These are phyloP conservation scores for Phyto melanocephala DNA, from an alignment of 2,888 invertebrate species.

Conservation along the genomic window DNA sequence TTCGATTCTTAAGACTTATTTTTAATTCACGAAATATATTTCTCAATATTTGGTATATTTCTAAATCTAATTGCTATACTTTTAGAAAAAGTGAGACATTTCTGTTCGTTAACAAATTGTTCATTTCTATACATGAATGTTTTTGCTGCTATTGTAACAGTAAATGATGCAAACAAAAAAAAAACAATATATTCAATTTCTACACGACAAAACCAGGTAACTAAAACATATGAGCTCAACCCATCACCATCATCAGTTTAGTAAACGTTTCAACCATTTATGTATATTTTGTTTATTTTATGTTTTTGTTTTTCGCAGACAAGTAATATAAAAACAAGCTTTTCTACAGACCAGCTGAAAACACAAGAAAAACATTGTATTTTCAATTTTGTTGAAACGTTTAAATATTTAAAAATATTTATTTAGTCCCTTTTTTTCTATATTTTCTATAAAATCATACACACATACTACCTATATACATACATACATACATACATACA, in stretches of 20 bases:
- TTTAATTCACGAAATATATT: too few relatives aligned
- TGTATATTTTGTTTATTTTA: background rate
- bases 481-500: background rate
- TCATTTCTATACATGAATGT: too few relatives aligned
- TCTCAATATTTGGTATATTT: too few relatives aligned
- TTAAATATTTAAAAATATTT: slow-evolving; percentile 40
- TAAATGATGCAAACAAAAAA: background rate
- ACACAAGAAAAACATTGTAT: background rate
- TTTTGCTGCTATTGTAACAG: background rate
- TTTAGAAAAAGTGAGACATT: too few relatives aligned
- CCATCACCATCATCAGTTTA: slow-evolving; percentile 13
- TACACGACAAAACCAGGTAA: slow-evolving; percentile 15
- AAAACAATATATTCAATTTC: background rate
- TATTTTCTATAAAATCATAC: too few relatives aligned
- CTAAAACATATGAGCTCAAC: slow-evolving; percentile 7
- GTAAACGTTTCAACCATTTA: slow-evolving; percentile 21
- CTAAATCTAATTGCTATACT: too few relatives aligned
- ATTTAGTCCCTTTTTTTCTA: background rate
- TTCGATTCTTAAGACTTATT: too few relatives aligned
- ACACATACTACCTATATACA: too few relatives aligned
- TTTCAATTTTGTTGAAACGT: slow-evolving; percentile 32
- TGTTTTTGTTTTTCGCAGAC: background rate
- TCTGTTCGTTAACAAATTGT: too few relatives aligned
- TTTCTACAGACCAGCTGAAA: background rate
- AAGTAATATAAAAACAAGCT: background rate